Evolutionary conservation across 64 coral and sea anemone genomes (phyloP), one percentile per base, ranked within the genome.

Genomic region (Actinia equina): DNA sequence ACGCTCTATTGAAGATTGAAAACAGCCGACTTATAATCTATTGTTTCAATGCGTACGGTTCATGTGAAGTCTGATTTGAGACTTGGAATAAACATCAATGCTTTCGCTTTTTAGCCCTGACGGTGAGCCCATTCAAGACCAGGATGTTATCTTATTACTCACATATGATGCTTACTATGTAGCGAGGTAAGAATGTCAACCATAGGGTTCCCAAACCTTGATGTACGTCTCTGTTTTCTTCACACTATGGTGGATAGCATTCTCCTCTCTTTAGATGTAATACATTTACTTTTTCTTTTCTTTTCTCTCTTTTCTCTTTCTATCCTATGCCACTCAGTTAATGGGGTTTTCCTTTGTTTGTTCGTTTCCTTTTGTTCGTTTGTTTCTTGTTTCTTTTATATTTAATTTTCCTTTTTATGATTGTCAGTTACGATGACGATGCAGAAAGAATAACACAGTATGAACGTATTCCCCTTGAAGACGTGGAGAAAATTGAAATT

Each of bases 401-500:
- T 61, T 8, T 59, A 30, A 5, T 71, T 74, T 41, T 74, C 26
- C 6, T 71, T 61, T 18, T 46, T 8, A 55, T 85, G 71, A 15
- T 82, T 82, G n/a, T 11, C 87, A 99, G 97, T 22, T 99, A 99
- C 43, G 97, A 99, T 59, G 97, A 99, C 54, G 97, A 99, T 67
- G 93, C 93, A 8, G 97, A 95, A 26, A 62, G 83, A 54, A 92
- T 99, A 80, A 99, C 93, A 7, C 97, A 95, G 85, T 99, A 99
- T 52, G 93, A 99, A 49, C 91, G 90, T 6, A 85, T 92, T 41
- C 59, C 67, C 4, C 44, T 99, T 20, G 93, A 93, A 86, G 93
- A 99, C 52, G 43, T 99, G n/a, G 97, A 99, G 19, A 99, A 99
- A 16, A 90, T 99, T 51, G 97, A 99, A 67, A 99, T 99, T 46